phyloP scores from a whole-genome alignment of 2,888 invertebrate genomes.

The Ormyrus nitidulus region DNA sequence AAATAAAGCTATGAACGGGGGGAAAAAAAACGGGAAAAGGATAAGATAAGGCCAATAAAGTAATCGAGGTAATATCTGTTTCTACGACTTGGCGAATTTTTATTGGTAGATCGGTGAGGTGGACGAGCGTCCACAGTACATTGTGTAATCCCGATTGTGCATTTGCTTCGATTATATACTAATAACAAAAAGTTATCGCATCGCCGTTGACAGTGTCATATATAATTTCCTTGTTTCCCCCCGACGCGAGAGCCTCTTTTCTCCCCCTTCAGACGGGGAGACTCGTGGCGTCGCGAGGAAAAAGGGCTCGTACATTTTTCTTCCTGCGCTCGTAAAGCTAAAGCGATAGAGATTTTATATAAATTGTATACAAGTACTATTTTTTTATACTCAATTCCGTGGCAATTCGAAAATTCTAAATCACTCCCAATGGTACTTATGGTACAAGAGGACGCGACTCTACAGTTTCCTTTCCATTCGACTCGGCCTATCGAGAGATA shows the following conservation, averaged over 20 bases:
- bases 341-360: slow-evolving; percentile 61
- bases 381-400: slow-evolving; percentile 32
- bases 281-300: too few relatives aligned
- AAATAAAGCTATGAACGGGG: too few relatives aligned
- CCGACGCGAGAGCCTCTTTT: too few relatives aligned
- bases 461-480: slow-evolving; percentile 31
- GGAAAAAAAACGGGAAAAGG: background rate
- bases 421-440: slow-evolving; percentile 71
- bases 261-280: too few relatives aligned
- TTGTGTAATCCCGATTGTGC: slow-evolving; percentile 66
- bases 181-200: slow-evolving; percentile 34
- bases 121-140: slow-evolving; percentile 66
- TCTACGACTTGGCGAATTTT: slow-evolving; percentile 72
- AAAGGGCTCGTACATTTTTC: background rate
- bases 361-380: slow-evolving; percentile 28
- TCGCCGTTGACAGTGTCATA: slow-evolving; percentile 28
- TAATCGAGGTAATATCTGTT: slow-evolving; percentile 24
- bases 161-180: slow-evolving; percentile 31
- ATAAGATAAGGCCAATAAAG: slow-evolving; percentile 49
- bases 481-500: slow-evolving; percentile 51
- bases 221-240: slow-evolving; percentile 24
- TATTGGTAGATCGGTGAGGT: slow-evolving; percentile 68
- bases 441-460: slow-evolving; percentile 68
- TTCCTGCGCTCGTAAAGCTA: slow-evolving; percentile 64
- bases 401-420: background rate